Evolutionary conservation across 2,797 vertebrate species (phyloP), one percentile per base, ranked within the genome.

Genomic region (Hemitrygon akajei): DNA sequence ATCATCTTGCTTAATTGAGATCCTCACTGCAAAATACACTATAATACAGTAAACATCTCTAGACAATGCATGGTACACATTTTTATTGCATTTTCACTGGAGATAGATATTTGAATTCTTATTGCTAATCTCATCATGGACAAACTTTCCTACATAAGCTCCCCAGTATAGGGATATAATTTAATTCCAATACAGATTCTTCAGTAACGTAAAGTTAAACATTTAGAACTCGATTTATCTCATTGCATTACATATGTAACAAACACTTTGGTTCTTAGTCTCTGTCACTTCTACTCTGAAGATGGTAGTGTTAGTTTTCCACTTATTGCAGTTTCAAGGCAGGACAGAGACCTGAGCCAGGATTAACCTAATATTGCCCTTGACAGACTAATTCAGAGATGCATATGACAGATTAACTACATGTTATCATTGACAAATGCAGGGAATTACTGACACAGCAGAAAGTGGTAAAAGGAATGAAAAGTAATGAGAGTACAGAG

Each of bases 201-300:
- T 69, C 27, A 37, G 30, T 37, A 69, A 22, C 47, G 25, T 84
- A 66, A 18, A 89, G 18, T n/a, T 11, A 89, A 89, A 34, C n/a
- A 69, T 37, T 37, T 22, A 40, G 37, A 80, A 40, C 7, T 3
- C 11, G 86, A 18, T 89, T 34, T 37, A 87, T 34, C 60, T 25
- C 86, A 66, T 87, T 27, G 63, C 84, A 87, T 87, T 34, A 34
- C 34, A 30, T 66, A 87, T 20, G 20, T 63, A 69, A 34, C 63
- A 69, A 89, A 89, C n/a, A 89, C 86, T 89, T 89, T 22, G 60
- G 86, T 66, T 89, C 60, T 89, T 89, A 14, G 34, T 7, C 27
- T n/a, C 4, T 16, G 66, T 87, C 82, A 60, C 27, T 63, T 63
- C 7, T 16, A 89, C 58, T 2, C 58, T 7, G 7, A 10, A 34